These are phyloP conservation scores for Zoanthus sansibaricus DNA, from an alignment of 92 coral and sea anemone species.

Conservation along the genomic window DNA sequence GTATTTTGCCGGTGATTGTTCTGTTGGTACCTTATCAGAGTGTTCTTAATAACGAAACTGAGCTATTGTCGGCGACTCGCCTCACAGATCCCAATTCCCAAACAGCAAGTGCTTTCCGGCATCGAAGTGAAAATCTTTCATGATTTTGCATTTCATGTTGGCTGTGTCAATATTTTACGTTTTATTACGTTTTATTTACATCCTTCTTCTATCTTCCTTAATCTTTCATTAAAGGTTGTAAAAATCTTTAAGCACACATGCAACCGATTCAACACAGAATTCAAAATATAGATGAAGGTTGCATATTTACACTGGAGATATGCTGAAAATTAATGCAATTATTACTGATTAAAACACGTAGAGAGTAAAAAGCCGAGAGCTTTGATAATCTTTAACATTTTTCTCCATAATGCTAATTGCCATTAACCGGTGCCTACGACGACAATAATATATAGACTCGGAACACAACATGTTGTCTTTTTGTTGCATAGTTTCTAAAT, in stretches of 20 bases:
- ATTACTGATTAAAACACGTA: too few relatives aligned
- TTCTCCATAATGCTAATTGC: neutral
- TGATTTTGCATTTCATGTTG: constrained; percentile 38
- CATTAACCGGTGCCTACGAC: neutral
- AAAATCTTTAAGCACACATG: neutral
- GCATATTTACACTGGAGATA: too few relatives aligned
- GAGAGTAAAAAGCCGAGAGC: neutral
- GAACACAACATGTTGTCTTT: constrained; percentile 38
- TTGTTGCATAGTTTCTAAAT: constrained; percentile 38
- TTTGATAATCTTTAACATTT: neutral
- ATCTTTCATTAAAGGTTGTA: neutral
- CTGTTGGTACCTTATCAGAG: constrained; percentile 64
- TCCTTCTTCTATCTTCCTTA: neutral
- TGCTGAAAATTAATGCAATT: too few relatives aligned
- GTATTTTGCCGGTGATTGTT: constrained; percentile 38
- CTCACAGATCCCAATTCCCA: constrained; percentile 36
- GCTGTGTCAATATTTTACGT: neutral
- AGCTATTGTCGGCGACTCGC: constrained; percentile 25
- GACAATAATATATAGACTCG: neutral
- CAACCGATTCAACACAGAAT: neutral
- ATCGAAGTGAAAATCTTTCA: constrained; percentile 20
- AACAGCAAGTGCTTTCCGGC: constrained; percentile 15
- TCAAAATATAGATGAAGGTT: too few relatives aligned
- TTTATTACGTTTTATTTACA: neutral
- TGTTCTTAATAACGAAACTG: constrained; percentile 54